These are phyloP conservation scores for Halesus radiatus DNA, from an alignment of 1,140 invertebrate species.

Conservation along the genomic window DNA sequence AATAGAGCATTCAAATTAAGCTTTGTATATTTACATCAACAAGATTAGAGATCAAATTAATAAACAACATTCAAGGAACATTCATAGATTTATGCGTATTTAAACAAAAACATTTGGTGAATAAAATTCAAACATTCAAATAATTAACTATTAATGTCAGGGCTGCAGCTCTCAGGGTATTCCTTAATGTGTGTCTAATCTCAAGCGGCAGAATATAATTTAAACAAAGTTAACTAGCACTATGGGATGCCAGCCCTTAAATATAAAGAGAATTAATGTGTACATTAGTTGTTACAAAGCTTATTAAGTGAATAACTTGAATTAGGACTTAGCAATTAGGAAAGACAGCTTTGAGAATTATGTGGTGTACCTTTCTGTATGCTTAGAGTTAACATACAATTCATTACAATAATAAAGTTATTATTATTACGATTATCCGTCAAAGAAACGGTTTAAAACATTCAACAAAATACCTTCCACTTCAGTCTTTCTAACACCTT, in stretches of 20 bases:
- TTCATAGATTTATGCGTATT: background rate
- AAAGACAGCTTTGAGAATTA: background rate
- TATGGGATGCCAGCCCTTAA: background rate
- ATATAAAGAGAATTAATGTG: background rate
- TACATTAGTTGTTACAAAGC: background rate
- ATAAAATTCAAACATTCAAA: too few species aligned
- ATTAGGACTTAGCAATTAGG: background rate
- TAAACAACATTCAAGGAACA: background rate
- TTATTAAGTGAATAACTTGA: too few species aligned
- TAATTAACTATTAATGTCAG: too few species aligned
- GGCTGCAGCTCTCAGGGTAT: too few species aligned
- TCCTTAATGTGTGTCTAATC: too few species aligned
- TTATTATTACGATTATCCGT: too few species aligned
- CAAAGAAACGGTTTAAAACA: background rate
- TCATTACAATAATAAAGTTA: background rate
- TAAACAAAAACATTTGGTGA: too few species aligned
- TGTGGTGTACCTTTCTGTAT: background rate
- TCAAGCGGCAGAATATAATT: too few species aligned
- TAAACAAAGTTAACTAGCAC: too few species aligned
- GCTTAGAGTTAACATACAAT: slow-evolving; percentile 9
- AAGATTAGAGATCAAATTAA: background rate
- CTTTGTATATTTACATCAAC: background rate
- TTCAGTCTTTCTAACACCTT: slow-evolving; percentile 16
- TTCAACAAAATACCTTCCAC: background rate
- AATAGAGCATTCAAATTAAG: too few species aligned